Base-by-base conservation (phyloP, 2,888 invertebrate species). In the Nasonia oneida region DNA sequence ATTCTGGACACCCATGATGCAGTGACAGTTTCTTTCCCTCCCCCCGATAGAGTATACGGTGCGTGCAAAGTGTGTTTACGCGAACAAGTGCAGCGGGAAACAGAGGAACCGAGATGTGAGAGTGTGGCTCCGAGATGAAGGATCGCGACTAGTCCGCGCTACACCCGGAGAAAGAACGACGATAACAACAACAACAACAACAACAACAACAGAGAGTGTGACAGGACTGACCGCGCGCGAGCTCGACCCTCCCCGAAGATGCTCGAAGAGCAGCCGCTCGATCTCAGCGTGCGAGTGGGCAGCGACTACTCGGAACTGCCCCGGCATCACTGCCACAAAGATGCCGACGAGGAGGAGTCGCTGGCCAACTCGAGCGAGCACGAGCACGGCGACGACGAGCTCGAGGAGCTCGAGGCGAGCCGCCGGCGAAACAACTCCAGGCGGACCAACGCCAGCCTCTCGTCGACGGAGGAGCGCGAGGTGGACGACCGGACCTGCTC, bases 201-300 rank as follows among this genome's bases (percentile, higher is more conserved):
- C 29, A 29, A 29, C 29, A 29, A n/a, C 29, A 67, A 67, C 12
- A n/a, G 18, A 64, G 29, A 23, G 64, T 18, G 53, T 18, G 53
- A 18, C 37, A 15, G 53, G 14, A 57, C 15, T 14, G 57, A 47
- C 75, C 12, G 15, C 4, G 42, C 4, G 42, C 50, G 10, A 42
- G 42, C 6, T 42, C 42, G 10, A 42, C 6, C 42, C 42, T 8
- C 39, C 86, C 5, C 57, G 57, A 90, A 88, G 87, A 93, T 92
- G 93, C 91, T 93, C 88, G 95, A 95, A 89, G 96, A 96, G 89
- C 96, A 96, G 86, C 98, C 98, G 23, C 93, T 98, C 93, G 98
- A 98, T 94, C 94, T 98, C 92, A 96, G 97, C 89, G 95, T 96
- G 73, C 94, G 94, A 83, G 92, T 93, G 57, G 93, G 92, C 42